Conservation (phyloP, 2,888 invertebrate genomes). For the Hydrotaea cyrtoneurina region DNA sequence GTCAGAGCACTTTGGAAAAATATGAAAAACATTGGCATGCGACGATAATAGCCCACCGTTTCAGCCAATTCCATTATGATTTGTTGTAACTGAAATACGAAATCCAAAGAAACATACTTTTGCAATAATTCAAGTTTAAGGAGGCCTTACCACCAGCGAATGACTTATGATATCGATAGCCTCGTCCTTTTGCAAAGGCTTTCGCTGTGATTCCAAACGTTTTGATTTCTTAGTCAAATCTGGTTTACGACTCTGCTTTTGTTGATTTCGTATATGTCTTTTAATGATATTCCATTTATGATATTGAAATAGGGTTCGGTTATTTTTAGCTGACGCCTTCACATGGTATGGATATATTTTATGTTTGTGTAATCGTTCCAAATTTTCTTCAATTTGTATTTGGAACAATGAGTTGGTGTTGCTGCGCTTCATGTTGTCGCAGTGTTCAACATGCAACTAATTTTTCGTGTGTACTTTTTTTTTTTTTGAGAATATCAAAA, state of each 20-base stretch:
- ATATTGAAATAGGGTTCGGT: neutral
- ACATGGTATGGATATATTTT: neutral
- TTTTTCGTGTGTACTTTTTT: too few species aligned
- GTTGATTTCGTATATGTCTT: neutral
- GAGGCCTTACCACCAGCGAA: slow-evolving; percentile 29
- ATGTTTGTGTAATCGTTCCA: slow-evolving; percentile 37
- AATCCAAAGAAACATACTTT: too few species aligned
- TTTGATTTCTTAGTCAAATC: neutral
- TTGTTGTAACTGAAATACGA: slow-evolving; percentile 51
- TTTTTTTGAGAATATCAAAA: neutral
- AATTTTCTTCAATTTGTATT: slow-evolving; percentile 51
- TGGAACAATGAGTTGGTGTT: slow-evolving; percentile 29
- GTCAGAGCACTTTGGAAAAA: slow-evolving; percentile 58
- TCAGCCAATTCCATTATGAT: slow-evolving; percentile 46
- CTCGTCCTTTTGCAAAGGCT: neutral
- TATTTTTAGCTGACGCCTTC: neutral
- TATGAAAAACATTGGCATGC: slow-evolving; percentile 57
- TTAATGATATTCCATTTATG: slow-evolving; percentile 38
- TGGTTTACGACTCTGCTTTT: neutral
- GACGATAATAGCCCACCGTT: slow-evolving; percentile 34
- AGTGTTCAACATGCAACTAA: too few species aligned
- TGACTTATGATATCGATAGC: slow-evolving; percentile 44
- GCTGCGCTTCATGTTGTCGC: slow-evolving; percentile 38
- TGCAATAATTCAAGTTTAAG: too few species aligned
- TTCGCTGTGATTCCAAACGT: neutral